A percentile compares a stretch with the other conserved stretches of the same genome.
Evolutionary conservation across 2,113 vertebrate species (phyloP).

Genomic region (Apus apus): DNA sequence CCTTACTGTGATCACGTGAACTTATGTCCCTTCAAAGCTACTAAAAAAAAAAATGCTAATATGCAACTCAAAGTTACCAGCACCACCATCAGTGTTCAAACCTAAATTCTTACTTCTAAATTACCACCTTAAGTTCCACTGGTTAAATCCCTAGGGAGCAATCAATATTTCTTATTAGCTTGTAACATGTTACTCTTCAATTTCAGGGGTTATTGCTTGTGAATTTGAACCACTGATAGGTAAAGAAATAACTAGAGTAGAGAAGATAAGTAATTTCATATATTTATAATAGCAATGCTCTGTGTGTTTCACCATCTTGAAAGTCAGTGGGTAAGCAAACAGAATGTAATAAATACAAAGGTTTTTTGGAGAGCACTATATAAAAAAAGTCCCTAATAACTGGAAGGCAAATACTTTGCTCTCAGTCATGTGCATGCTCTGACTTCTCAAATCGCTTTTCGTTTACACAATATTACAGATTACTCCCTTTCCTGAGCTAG

Average conservation of each 20-base stretch:
- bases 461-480: background rate
- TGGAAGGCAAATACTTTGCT: background rate
- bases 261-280: background rate
- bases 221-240: background rate
- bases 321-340: background rate
- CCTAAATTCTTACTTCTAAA: background rate
- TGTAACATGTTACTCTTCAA: background rate
- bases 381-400: background rate
- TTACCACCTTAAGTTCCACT: background rate
- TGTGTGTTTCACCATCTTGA: background rate
- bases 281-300: background rate
- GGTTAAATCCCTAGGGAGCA: background rate
- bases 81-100: background rate
- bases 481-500: background rate
- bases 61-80: background rate
- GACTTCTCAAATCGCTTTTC: background rate
- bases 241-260: background rate
- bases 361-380: background rate
- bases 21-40: background rate
- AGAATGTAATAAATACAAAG: accelerated
- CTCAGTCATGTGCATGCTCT: background rate
- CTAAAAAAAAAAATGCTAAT: background rate
- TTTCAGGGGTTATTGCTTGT: background rate
- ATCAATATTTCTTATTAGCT: background rate
- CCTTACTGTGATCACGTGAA: background rate